These are phyloP conservation scores for Phocoena sinus DNA, from an alignment of 2,113 vertebrate species.

Conservation along the genomic window DNA sequence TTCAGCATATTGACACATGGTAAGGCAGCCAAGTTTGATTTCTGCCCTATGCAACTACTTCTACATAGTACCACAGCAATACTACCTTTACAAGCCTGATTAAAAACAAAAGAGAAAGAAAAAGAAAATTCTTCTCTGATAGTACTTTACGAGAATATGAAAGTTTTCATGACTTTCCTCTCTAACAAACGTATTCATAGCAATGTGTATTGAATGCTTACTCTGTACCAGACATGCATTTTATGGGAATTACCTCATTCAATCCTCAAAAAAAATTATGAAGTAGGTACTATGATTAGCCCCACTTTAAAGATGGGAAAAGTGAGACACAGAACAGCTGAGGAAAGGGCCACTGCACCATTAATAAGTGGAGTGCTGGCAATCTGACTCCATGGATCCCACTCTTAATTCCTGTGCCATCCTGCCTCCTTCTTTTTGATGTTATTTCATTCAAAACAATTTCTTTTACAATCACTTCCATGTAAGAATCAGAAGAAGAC, in stretches of 20 bases:
- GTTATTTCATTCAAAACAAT: background rate
- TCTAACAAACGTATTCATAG: background rate
- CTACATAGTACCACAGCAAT: background rate
- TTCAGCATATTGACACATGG: background rate
- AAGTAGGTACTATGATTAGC: background rate
- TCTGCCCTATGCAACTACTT: background rate
- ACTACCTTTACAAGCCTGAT: background rate
- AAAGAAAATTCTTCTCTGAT: background rate
- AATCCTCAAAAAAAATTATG: background rate
- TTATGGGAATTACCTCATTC: background rate
- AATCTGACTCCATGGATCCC: background rate
- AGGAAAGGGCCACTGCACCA: background rate
- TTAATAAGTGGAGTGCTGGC: background rate
- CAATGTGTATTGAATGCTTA: background rate
- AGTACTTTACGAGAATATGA: background rate
- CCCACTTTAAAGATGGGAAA: background rate
- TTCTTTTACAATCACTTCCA: background rate
- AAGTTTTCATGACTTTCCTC: background rate
- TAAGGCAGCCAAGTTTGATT: background rate
- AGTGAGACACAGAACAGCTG: background rate
- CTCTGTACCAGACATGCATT: background rate
- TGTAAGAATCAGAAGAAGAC: background rate
- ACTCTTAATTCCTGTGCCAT: background rate
- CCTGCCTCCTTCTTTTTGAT: background rate
- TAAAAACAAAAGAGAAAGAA: background rate